Evolutionary conservation across 2,888 invertebrate genomes (phyloP), one percentile per base, ranked within the genome.

Genomic region (Phaedon cochleariae): DNA sequence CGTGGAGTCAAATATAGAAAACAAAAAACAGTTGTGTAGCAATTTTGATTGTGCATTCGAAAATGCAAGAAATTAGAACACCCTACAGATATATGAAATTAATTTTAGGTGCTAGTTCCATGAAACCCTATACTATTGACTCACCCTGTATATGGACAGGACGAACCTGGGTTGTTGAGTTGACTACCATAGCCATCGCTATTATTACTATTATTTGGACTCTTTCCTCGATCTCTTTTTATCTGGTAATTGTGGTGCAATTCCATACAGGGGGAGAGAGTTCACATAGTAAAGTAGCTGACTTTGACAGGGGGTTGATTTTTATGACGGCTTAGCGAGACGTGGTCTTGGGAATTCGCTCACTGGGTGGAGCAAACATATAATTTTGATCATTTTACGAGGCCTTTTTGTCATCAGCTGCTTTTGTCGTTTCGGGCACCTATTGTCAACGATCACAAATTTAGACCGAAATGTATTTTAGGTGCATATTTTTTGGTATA

Each of bases 261-360:
- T 34, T 10, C 34, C 34, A 41, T 41, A 41, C 41, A 41, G 41
- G 41, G 41, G 41, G 41, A 41, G 41, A 41, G 15, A 41, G 2
- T 41, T 41, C 41, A 41, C 41, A 41, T 41, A 41, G 41, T 41
- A 41, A 41, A 41, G 41, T 41, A 41, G 41, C 41, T 41, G 41
- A 41, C n/a, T 41, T 41, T 41, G 41, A 41, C 41, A 41, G 41
- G 41, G 41, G 41, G 41, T 41, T 41, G 41, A 41, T 41, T 41
- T 41, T 41, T 41, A 41, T 41, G 41, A 41, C 41, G 41, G 41
- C 41, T 41, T 41, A 41, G 41, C 41, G 15, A 41, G 41, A 41
- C 41, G 9, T 34, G 15, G 41, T 41, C 41, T 41, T 41, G 41
- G 41, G 41, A 41, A 41, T 41, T 2, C 41, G 41, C 15, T 15